These are phyloP conservation scores for Diachrysia chrysitis DNA, from an alignment of 2,888 invertebrate species.

Conservation along the genomic window DNA sequence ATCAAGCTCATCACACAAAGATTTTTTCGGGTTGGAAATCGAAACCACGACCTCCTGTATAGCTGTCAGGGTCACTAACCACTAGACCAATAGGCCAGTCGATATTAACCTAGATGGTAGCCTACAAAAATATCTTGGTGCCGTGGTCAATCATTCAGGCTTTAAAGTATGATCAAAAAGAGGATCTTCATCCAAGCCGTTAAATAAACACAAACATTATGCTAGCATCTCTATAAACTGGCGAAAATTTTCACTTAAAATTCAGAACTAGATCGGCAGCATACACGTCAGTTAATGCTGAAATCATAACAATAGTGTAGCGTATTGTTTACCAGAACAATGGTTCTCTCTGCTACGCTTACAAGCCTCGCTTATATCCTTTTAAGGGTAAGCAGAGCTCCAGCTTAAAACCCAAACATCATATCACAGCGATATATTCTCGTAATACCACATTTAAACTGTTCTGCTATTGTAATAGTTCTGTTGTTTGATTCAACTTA, in stretches of 20 bases:
- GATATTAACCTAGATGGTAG: too few species aligned
- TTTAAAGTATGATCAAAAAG: not conserved
- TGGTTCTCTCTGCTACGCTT: slow-evolving; percentile 23
- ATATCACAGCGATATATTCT: not conserved
- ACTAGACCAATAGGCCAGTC: too few species aligned
- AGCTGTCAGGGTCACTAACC: too few species aligned
- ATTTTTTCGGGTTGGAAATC: too few species aligned
- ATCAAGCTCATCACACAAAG: too few species aligned
- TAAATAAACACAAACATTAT: not conserved
- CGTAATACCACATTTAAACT: not conserved
- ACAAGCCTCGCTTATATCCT: slow-evolving; percentile 21
- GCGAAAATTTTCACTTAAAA: not conserved
- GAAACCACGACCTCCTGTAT: too few species aligned
- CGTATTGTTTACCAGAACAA: slow-evolving; percentile 47
- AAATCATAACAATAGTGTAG: slow-evolving; percentile 36
- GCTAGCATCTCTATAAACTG: not conserved
- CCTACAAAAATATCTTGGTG: too few species aligned
- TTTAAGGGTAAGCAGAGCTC: slow-evolving; percentile 19
- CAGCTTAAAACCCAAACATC: slow-evolving; percentile 14
- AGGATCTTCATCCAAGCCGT: not conserved
- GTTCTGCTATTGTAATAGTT: not conserved
- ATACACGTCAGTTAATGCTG: slow-evolving; percentile 14
- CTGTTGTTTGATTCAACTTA: slow-evolving; percentile 7
- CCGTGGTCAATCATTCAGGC: too few species aligned
- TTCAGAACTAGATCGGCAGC: not conserved